phyloP scores from a whole-genome alignment of 1,140 invertebrate genomes.

The Venustaconcha ellipsiformis region DNA sequence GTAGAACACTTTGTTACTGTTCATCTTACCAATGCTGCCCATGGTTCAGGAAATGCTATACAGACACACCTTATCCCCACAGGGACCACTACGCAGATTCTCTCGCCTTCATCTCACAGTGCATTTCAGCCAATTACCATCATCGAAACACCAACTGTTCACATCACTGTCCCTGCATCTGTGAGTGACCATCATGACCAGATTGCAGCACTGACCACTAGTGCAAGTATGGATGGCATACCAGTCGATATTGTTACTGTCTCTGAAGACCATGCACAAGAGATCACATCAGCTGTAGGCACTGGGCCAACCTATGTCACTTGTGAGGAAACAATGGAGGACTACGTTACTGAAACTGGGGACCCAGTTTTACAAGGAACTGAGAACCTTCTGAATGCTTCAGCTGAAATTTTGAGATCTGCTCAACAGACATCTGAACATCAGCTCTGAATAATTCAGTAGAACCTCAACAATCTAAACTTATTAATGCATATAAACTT shows the following conservation, averaged over 20 bases:
- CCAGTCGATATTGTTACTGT: constrained; percentile 36
- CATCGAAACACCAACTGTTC: constrained; percentile 52
- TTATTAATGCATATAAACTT: too few relatives aligned
- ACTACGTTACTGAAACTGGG: constrained; percentile 12
- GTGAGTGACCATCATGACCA: constrained; percentile 31
- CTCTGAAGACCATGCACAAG: constrained; percentile 34
- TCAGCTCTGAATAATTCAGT: too few relatives aligned
- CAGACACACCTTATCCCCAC: constrained; percentile 55
- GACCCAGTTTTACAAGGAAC: constrained; percentile 53
- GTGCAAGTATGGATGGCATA: constrained; percentile 26
- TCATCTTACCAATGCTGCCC: constrained; percentile 48
- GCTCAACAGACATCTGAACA: too few relatives aligned
- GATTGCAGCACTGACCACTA: constrained; percentile 1
- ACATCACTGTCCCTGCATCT: constrained; percentile 33
- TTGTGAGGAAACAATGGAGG: constrained; percentile 1
- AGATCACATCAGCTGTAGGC: constrained; percentile 38
- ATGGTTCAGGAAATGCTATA: constrained; percentile 42
- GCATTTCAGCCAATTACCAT: constrained; percentile 56
- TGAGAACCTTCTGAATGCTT: constrained; percentile 53
- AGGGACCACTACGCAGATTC: constrained; percentile 32
- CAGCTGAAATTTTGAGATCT: constrained; percentile 46
- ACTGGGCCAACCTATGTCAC: background rate
- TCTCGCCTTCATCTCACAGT: constrained; percentile 17
- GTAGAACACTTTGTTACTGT: constrained; percentile 54
- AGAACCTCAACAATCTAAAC: too few relatives aligned